phyloP scores from a whole-genome alignment of 2,888 invertebrate genomes.

The Tillus elongatus region DNA sequence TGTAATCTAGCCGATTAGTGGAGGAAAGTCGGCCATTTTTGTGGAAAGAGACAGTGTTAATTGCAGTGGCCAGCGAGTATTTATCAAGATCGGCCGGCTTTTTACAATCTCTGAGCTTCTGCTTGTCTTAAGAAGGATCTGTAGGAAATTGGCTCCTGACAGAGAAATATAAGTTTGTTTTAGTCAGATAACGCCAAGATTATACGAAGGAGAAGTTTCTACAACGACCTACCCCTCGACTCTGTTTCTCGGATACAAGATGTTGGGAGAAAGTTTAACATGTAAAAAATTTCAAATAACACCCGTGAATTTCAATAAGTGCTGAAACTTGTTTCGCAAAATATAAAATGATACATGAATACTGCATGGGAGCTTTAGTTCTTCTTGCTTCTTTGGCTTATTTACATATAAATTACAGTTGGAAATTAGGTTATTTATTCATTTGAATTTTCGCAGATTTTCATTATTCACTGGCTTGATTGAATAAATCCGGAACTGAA shows the following conservation, averaged over 20 bases:
- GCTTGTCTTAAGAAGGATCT: slow-evolving; percentile 1
- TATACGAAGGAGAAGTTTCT: slow-evolving; percentile 31
- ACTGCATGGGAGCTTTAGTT: too few species aligned
- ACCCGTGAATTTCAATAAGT: slow-evolving; percentile 28
- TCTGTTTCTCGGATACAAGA: slow-evolving; percentile 26
- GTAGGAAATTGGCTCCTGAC: slow-evolving; percentile 13
- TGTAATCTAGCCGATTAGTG: too few species aligned
- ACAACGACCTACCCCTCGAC: slow-evolving; percentile 23
- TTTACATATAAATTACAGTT: slow-evolving; percentile 1
- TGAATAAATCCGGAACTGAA: too few species aligned
- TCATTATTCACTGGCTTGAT: too few species aligned
- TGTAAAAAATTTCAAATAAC: slow-evolving; percentile 32
- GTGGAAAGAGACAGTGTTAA: background rate
- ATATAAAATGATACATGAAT: slow-evolving; percentile 1
- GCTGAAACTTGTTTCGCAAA: slow-evolving; percentile 3
- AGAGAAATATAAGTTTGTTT: slow-evolving; percentile 28
- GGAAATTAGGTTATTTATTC: background rate
- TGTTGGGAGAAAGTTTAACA: slow-evolving; percentile 29
- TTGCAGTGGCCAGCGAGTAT: slow-evolving; percentile 2
- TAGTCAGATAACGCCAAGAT: slow-evolving; percentile 32
- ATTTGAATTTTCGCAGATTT: too few species aligned
- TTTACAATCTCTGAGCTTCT: background rate
- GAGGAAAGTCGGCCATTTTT: background rate
- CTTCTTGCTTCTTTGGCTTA: background rate
- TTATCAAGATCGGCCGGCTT: background rate